Evolutionary conservation across 2,797 vertebrate species (phyloP), one percentile per base, ranked within the genome.

Genomic region (Trematomus bernacchii): DNA sequence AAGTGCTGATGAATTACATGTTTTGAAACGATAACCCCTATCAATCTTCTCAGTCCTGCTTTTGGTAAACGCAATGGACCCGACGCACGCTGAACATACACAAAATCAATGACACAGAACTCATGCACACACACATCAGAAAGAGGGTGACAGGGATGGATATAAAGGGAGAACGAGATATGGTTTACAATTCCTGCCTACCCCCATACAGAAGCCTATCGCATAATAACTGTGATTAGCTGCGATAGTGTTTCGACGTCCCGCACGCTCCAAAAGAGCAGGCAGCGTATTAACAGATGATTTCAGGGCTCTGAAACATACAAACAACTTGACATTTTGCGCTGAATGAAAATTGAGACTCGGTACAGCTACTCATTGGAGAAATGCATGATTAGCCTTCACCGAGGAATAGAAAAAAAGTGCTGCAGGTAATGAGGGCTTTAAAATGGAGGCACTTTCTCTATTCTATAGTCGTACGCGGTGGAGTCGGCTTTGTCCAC

Each of bases 281-380:
- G 40, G 13, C n/a, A 4, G 47, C 51, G 27, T 72, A 83, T 86
- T 83, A 82, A 58, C 14, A 0, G 70, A 76, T 78, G 69, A 86
- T 83, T 91, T 82, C 57, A 67, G 61, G 55, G 61, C 74, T 79
- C 55, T 33, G 69, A 82, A 79, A 80, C 75, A 71, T 66, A 89
- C 84, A 91, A 91, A 89, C 86, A 91, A 86, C 84, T 91, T 91
- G 86, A 91, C 88, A 91, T 91, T 92, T 92, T 73, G 69, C 1
- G 5, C 44, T 58, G 67, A 85, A 85, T 86, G 61, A 63, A 87
- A 88, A 86, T 74, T 78, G 61, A 75, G 70, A 51, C 62, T 60
- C 10, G 19, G 55, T 12, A 5, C 75, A 70, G 67, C 76, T 60
- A 21, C 52, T 86, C 68, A 58, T 40, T 66, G 51, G 46, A 73